These are phyloP conservation scores for Conistra vaccinii DNA, from an alignment of 2,888 invertebrate genomes.

Conservation along the genomic window DNA sequence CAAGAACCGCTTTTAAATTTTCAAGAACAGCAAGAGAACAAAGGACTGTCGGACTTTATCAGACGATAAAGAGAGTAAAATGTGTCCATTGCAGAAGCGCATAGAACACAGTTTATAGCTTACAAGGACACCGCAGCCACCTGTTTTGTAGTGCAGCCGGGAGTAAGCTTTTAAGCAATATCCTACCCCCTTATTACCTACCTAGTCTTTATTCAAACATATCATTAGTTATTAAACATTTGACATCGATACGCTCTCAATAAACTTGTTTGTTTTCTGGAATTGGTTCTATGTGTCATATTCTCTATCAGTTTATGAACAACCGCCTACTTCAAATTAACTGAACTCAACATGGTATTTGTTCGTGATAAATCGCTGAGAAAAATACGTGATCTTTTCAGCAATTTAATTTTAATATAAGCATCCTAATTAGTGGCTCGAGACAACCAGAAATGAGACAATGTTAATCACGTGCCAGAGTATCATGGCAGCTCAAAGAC, in stretches of 20 bases:
- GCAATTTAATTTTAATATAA: neutral
- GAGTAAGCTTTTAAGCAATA: constrained; percentile 64
- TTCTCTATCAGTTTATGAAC: neutral
- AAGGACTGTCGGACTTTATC: constrained; percentile 83
- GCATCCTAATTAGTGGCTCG: neutral
- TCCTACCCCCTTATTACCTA: constrained; percentile 41
- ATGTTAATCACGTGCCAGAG: constrained; percentile 5
- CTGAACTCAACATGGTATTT: neutral
- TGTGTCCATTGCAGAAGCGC: constrained; percentile 84
- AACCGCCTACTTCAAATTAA: neutral
- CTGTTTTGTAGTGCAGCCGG: constrained; percentile 68
- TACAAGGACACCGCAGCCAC: constrained; percentile 76
- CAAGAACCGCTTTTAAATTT: constrained; percentile 86
- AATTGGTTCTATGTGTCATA: constrained; percentile 1
- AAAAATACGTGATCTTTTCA: neutral
- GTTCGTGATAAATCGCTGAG: neutral
- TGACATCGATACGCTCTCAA: constrained; percentile 28
- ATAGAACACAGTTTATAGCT: constrained; percentile 77
- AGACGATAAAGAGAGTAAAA: constrained; percentile 86
- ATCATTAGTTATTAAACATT: constrained; percentile 50
- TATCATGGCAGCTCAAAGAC: constrained; percentile 19
- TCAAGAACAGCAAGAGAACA: constrained; percentile 83
- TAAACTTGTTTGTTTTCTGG: constrained; percentile 43
- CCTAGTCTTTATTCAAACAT: constrained; percentile 47
- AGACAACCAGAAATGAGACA: constrained; percentile 15